phyloP scores from a whole-genome alignment of 2,113 vertebrate genomes.

The Oncorhynchus tshawytscha region DNA sequence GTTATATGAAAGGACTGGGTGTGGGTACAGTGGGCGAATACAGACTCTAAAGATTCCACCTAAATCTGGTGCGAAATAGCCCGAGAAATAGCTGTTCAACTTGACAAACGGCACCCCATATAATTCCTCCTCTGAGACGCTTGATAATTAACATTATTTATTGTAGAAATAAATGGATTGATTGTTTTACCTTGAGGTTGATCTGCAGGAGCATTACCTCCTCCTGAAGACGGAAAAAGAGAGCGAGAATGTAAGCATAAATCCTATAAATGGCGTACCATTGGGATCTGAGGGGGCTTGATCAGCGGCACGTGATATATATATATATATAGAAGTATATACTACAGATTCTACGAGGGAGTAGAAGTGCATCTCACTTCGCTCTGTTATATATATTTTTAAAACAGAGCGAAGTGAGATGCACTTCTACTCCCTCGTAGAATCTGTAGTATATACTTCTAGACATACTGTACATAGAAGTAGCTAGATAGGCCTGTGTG shows the following conservation, averaged over 20 bases:
- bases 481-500: too few species aligned
- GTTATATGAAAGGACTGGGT: too few species aligned
- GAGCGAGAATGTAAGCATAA: not conserved
- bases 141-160: not conserved
- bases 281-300: not conserved
- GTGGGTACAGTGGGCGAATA: too few species aligned
- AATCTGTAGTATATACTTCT: not conserved
- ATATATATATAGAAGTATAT: not conserved
- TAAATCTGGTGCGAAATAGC: too few species aligned
- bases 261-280: constrained; percentile 13
- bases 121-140: too few species aligned
- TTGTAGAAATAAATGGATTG: not conserved
- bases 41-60: too few species aligned
- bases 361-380: too few species aligned
- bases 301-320: constrained; percentile 19
- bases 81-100: too few species aligned
- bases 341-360: too few species aligned
- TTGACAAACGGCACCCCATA: too few species aligned
- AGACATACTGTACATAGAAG: not conserved
- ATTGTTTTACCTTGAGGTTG: constrained; percentile 63
- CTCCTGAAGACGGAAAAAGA: constrained; percentile 36
- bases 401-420: constrained; percentile 16
- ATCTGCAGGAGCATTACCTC: constrained; percentile 38
- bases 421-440: not conserved
- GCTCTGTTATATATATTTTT: not conserved